Percentiles rank a stretch among this genome's conserved stretches.
These are phyloP conservation scores for Conomelus anceps DNA, from an alignment of 2,888 invertebrate species.

Conservation along the genomic window DNA sequence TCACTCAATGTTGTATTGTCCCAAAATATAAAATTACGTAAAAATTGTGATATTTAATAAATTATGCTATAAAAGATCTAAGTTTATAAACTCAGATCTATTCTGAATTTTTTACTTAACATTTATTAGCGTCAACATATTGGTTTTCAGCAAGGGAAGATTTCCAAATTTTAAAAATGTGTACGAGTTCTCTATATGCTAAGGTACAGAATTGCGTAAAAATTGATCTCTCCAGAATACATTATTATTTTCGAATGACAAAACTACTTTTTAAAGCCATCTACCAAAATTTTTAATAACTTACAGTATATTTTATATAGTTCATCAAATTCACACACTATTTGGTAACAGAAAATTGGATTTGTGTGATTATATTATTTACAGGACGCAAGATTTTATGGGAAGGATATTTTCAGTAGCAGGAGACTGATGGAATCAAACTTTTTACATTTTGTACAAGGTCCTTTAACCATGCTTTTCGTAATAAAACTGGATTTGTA, in stretches of 20 bases:
- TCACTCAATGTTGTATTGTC: too few relatives aligned
- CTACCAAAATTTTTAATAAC: not conserved
- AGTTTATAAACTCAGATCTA: too few relatives aligned
- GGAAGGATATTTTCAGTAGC: not conserved
- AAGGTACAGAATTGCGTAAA: not conserved
- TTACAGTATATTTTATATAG: not conserved
- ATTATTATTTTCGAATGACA: not conserved
- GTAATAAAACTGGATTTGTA: not conserved
- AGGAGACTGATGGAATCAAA: not conserved
- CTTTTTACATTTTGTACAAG: not conserved
- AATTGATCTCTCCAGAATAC: not conserved
- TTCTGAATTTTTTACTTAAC: too few relatives aligned
- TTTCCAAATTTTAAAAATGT: not conserved
- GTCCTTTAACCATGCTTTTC: not conserved
- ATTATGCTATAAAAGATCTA: too few relatives aligned
- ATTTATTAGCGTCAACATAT: too few relatives aligned
- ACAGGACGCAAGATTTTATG: not conserved
- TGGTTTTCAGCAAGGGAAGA: too few relatives aligned
- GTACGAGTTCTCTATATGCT: not conserved
- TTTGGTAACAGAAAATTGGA: not conserved
- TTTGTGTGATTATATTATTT: not conserved
- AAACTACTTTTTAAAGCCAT: not conserved
- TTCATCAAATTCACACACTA: not conserved
- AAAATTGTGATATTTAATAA: too few relatives aligned
- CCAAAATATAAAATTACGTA: too few relatives aligned